Conservation (phyloP, 2,113 vertebrate species). For the Blennius ocellaris region DNA sequence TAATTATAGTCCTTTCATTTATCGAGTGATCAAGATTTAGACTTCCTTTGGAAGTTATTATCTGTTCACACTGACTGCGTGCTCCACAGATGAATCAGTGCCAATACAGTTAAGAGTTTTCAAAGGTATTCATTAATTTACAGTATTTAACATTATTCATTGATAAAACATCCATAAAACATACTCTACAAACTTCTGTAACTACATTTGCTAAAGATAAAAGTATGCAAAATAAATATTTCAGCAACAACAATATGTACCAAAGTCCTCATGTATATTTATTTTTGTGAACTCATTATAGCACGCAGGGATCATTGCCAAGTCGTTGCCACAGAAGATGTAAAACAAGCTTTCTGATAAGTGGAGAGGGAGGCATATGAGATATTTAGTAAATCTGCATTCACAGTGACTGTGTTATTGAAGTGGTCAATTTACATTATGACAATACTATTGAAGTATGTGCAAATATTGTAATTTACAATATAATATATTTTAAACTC, state of each 20-base stretch:
- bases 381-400: slow-evolving; percentile 30
- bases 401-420: not conserved
- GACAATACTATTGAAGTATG: too few relatives aligned
- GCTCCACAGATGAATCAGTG: slow-evolving; percentile 10
- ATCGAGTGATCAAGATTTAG: slow-evolving; percentile 4
- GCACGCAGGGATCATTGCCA: slow-evolving; percentile 11
- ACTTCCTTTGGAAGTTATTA: slow-evolving; percentile 14
- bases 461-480: too few relatives aligned
- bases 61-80: slow-evolving; percentile 27
- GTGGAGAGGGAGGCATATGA: not conserved
- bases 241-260: slow-evolving; percentile 15
- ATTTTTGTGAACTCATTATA: slow-evolving; percentile 21
- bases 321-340: slow-evolving; percentile 27
- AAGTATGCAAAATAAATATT: slow-evolving; percentile 8
- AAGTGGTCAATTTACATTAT: not conserved
- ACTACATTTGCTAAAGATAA: slow-evolving; percentile 1
- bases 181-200: not conserved
- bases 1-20: slow-evolving; percentile 33
- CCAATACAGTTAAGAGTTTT: slow-evolving; percentile 1
- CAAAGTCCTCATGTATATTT: slow-evolving; percentile 12
- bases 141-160: slow-evolving; percentile 9
- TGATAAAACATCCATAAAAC: slow-evolving; percentile 14
- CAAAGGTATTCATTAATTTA: slow-evolving; percentile 12
- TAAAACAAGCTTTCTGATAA: not conserved
- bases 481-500: too few relatives aligned